A percentile compares a stretch with the other conserved stretches of the same genome.
Conservation (phyloP, 2,797 vertebrate genomes). For the Coccyzus lansbergi region DNA sequence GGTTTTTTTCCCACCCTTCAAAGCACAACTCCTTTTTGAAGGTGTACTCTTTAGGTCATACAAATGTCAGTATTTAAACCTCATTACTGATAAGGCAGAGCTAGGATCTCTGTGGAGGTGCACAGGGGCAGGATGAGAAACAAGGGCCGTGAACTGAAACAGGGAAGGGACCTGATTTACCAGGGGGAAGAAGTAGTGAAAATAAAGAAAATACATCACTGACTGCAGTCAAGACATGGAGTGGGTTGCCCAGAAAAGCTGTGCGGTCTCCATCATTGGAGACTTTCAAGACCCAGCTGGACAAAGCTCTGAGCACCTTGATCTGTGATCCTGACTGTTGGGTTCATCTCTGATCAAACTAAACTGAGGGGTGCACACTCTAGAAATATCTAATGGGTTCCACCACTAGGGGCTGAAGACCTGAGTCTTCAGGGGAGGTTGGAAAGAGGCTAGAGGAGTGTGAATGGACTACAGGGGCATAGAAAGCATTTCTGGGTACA, state of each 20-base stretch:
- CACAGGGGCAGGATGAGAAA: not conserved
- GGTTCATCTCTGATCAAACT: not conserved
- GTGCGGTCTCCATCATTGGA: rapidly evolving
- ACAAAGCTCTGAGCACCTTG: not conserved
- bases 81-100: not conserved
- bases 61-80: not conserved
- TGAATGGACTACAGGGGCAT: too few species aligned
- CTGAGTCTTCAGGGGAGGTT: not conserved
- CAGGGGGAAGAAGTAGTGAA: not conserved
- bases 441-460: not conserved
- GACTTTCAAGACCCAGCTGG: not conserved
- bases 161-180: not conserved
- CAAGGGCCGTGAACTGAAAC: not conserved
- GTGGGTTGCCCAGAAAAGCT: not conserved
- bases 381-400: not conserved
- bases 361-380: rapidly evolving
- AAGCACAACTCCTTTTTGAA: not conserved
- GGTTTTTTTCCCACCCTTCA: not conserved
- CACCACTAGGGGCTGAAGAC: not conserved
- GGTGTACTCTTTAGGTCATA: not conserved
- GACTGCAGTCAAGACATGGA: not conserved
- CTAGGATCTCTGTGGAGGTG: not conserved
- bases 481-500: not conserved
- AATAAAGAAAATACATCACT: not conserved
- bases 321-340: not conserved